Base-by-base conservation (phyloP, 2,113 vertebrate genomes). In the Spilogale gracilis region DNA sequence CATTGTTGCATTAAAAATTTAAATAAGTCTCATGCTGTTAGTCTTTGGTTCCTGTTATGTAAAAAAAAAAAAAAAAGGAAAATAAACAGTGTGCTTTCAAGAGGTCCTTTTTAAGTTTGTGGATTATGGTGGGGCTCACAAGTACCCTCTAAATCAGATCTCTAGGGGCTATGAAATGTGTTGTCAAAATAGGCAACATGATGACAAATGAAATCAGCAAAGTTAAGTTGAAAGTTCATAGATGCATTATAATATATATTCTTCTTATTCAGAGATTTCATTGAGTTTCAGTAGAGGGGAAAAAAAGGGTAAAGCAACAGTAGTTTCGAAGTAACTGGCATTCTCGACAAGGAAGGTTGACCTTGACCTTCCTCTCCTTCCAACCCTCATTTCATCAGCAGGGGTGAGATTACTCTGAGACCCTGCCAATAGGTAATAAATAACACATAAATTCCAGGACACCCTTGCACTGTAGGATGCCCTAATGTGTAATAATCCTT, bases 401-500 rank as follows among this genome's bases (percentile, higher is more conserved):
- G 97, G 84, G 97, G 91, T 97, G 97, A 97, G 86, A 98, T 98
- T 98, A 96, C 95, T 95, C 63, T 88, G 97, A 97, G 97, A 96
- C 91, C 56, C 18, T 98, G 98, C 98, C 91, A 94, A 97, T 97
- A 96, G 91, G 96, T 98, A 95, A 98, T 94, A 97, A 95, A 96
- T 97, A 96, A 98, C 98, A 94, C 95, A 89, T 96, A 98, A 93
- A 98, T 98, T 98, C 97, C 98, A 98, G 98, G 97, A 98, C 95
- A 98, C 73, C 81, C 90, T 92, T 95, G 91, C 84, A 97, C 97
- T 61, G 30, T 91, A 97, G 81, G 21, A 96, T 98, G 86, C 96
- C 96, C 90, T 98, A 96, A 98, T 98, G 96, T 98, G 96, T 98
- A 98, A 98, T 98, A 98, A 98, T 98, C 97, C 97, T 98, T 98